Evolutionary conservation across 2,113 vertebrate species (phyloP).

Genomic region (human): DNA sequence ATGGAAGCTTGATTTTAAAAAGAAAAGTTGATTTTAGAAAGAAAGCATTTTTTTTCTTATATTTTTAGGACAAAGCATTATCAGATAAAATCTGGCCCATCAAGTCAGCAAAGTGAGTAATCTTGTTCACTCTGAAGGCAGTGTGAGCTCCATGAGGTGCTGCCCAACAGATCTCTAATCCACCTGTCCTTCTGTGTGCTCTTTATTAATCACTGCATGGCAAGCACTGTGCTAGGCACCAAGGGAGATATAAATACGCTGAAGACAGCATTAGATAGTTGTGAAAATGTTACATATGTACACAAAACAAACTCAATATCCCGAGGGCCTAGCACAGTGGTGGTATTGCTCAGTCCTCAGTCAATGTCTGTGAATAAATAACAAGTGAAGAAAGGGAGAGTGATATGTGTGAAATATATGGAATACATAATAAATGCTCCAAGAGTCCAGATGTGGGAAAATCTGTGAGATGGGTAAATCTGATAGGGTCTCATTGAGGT

Average conservation of each 20-base stretch:
- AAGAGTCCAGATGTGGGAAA: not conserved
- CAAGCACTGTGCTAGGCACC: not conserved
- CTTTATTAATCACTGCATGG: not conserved
- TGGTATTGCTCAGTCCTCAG: not conserved
- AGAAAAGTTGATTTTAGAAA: not conserved
- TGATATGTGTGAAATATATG: not conserved
- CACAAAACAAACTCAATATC: not conserved
- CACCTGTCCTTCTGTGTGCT: not conserved
- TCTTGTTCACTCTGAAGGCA: not conserved
- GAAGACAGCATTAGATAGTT: not conserved
- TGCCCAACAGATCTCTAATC: not conserved
- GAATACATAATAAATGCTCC: not conserved
- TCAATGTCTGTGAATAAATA: not conserved
- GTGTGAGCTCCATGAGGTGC: not conserved
- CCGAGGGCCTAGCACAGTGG: not conserved
- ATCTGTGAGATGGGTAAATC: not conserved
- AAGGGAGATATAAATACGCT: not conserved
- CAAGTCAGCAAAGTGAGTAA: not conserved
- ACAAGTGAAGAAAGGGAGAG: not conserved
- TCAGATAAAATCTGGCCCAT: not conserved
- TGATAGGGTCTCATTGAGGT: not conserved
- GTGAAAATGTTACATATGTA: not conserved
- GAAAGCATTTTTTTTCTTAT: not conserved
- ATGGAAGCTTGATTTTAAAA: not conserved
- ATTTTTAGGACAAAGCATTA: not conserved